These are phyloP conservation scores for Hirundichthys speculiger DNA, from an alignment of 2,113 vertebrate species.

Conservation along the genomic window DNA sequence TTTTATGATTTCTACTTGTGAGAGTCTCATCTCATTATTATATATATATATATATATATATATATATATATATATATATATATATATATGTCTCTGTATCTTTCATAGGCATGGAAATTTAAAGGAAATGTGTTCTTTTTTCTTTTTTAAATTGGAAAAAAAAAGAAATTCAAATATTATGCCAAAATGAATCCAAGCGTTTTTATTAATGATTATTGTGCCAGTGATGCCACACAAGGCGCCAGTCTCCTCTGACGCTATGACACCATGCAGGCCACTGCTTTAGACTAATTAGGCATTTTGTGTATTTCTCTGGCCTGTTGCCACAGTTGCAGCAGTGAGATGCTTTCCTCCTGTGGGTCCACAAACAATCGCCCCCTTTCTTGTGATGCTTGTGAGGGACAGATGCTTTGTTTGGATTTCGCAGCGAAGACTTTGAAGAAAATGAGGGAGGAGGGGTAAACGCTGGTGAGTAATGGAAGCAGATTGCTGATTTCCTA, in stretches of 20 bases:
- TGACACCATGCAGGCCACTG: constrained; percentile 26
- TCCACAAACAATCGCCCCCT: constrained; percentile 15
- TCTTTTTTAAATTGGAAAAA: too few relatives aligned
- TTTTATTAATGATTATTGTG: too few relatives aligned
- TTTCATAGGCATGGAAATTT: too few relatives aligned
- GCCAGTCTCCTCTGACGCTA: constrained; percentile 15
- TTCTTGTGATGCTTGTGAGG: constrained; percentile 41
- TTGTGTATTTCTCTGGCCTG: constrained; percentile 32
- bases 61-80: too few relatives aligned
- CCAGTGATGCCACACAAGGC: neutral
- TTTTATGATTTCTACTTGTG: neutral
- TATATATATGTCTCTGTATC: neutral
- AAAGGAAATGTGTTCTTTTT: too few relatives aligned
- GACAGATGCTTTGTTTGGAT: constrained; percentile 27
- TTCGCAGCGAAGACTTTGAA: neutral
- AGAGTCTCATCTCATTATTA: too few relatives aligned
- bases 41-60: too few relatives aligned
- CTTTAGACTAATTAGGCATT: constrained; percentile 39
- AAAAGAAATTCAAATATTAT: neutral
- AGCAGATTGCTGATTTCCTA: constrained; percentile 63
- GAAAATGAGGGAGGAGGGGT: neutral
- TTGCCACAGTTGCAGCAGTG: constrained; percentile 36
- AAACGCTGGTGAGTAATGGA: constrained; percentile 36
- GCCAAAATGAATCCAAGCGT: too few relatives aligned
- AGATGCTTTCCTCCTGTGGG: constrained; percentile 22